These are phyloP conservation scores for Tauraco hartlaubi DNA, from an alignment of 2,797 vertebrate genomes.

Conservation along the genomic window DNA sequence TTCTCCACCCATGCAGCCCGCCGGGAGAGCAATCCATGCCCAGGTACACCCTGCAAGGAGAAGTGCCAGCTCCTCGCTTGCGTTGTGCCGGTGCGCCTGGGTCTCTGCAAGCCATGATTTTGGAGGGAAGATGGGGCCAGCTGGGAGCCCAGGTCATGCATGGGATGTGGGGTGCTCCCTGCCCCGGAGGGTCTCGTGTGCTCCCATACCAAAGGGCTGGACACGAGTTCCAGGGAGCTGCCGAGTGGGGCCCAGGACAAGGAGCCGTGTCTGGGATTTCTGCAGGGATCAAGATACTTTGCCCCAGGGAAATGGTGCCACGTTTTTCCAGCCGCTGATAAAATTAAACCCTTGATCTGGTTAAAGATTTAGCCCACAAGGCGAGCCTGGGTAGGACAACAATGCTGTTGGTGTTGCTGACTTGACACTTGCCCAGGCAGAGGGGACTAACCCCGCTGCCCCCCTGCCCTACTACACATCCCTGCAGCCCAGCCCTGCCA, in stretches of 20 bases:
- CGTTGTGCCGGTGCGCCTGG: rapidly evolving
- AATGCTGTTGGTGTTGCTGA: not conserved
- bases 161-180: not conserved
- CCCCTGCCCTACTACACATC: not conserved
- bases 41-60: not conserved
- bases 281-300: slow-evolving; percentile 35
- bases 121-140: not conserved
- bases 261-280: not conserved
- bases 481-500: not conserved
- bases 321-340: slow-evolving; percentile 64
- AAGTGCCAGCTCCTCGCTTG: not conserved
- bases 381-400: not conserved
- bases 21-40: rapidly evolving
- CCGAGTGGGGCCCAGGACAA: not conserved
- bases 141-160: not conserved
- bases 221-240: rapidly evolving
- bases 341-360: slow-evolving; percentile 69
- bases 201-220: rapidly evolving
- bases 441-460: not conserved
- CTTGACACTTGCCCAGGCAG: not conserved
- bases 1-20: rapidly evolving
- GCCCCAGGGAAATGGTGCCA: slow-evolving; percentile 11
- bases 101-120: not conserved
- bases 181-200: rapidly evolving
- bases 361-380: slow-evolving; percentile 32